Conservation (phyloP, 2,113 vertebrate species). For the Panthera uncia region DNA sequence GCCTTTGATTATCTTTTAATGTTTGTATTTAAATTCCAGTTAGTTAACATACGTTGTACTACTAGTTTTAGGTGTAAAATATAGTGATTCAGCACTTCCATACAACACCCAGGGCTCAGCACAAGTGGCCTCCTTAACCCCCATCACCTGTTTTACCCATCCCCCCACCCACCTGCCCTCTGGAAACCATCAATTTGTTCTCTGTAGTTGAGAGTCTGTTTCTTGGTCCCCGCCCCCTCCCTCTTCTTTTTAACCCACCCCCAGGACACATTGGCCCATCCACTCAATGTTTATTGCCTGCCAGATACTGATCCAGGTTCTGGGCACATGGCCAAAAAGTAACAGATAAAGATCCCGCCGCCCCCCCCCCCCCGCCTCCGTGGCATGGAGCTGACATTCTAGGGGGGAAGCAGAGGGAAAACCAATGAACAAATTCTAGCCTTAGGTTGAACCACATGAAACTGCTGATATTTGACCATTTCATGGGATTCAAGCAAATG, state of each 20-base stretch:
- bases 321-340: neutral
- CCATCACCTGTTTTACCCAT: neutral
- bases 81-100: neutral
- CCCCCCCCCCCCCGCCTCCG: fast-evolving
- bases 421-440: neutral
- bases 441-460: neutral
- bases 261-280: neutral
- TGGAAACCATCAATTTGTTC: neutral
- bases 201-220: neutral
- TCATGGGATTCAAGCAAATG: neutral
- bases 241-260: neutral
- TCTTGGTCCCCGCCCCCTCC: neutral
- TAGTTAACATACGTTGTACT: neutral
- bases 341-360: neutral
- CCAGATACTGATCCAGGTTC: neutral
- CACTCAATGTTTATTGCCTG: neutral
- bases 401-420: neutral
- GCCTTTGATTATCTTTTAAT: neutral
- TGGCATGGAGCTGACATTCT: neutral
- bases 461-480: neutral
- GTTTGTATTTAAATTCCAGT: neutral
- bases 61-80: neutral
- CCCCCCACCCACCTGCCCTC: neutral
- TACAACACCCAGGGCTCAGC: neutral
- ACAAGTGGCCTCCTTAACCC: neutral